Evolutionary conservation across 2,888 invertebrate genomes (phyloP).

Genomic region (Drosophila quinaria): DNA sequence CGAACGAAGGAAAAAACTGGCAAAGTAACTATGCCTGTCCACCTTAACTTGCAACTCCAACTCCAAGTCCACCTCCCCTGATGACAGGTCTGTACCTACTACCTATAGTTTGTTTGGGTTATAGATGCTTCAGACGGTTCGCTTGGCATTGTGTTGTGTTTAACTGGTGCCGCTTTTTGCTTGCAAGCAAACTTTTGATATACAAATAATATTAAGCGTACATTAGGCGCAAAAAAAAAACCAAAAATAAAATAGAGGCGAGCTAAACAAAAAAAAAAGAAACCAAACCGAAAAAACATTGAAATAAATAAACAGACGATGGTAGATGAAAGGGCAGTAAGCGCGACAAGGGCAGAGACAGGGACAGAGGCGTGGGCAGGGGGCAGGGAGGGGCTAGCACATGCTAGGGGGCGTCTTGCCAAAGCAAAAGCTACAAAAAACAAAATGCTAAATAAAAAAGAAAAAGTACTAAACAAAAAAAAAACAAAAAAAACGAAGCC

Average conservation of each 20-base stretch:
- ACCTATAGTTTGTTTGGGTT: conserved; percentile 15
- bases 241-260: conserved; percentile 1
- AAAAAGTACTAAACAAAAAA: conserved; percentile 23
- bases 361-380: background rate
- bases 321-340: conserved; percentile 13
- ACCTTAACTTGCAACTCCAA: background rate
- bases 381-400: conserved; percentile 6
- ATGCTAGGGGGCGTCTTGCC: conserved; percentile 48
- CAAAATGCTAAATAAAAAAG: conserved; percentile 31
- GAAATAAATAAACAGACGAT: conserved; percentile 56
- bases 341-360: background rate
- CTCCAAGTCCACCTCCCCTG: background rate
- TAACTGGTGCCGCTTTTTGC: conserved; percentile 11
- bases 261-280: conserved; percentile 16
- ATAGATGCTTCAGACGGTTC: conserved; percentile 16
- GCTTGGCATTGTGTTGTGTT: conserved; percentile 31
- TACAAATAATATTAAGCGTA: conserved; percentile 59
- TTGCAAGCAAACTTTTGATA: conserved; percentile 16
- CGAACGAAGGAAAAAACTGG: conserved; percentile 28
- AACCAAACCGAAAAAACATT: conserved; percentile 25
- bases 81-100: background rate
- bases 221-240: conserved; percentile 58
- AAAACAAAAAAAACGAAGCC: conserved; percentile 31
- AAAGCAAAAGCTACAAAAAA: conserved; percentile 39
- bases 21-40: conserved; percentile 36